Evolutionary conservation across 2,888 invertebrate species (phyloP), one percentile per base, ranked within the genome.

Genomic region (Melikaiella ostensackeni): DNA sequence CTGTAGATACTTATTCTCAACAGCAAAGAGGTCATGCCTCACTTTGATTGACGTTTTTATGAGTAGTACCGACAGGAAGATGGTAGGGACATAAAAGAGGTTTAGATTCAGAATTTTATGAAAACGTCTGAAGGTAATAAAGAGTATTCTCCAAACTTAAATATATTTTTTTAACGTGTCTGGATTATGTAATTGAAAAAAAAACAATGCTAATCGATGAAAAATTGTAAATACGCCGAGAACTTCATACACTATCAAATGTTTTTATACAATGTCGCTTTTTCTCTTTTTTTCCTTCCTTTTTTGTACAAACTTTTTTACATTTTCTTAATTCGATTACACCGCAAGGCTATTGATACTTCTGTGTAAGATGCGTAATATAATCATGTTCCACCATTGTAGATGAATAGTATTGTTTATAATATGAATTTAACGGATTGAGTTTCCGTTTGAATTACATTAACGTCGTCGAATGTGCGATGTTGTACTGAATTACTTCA

Each of bases 291-390:
- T 88, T 89, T 82, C 87, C 90, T 90, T 86, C 75, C 74, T 88
- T 88, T 89, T 82, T 88, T 91, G 91, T 91, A 91, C 91, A 91
- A 90, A 91, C 88, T 90, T 90, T 91, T 90, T 89, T 90, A 90
- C 87, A 88, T 88, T 87, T 87, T 88, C 33, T 86, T 84, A 84
- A 86, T 84, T 78, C 79, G 79, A 84, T 76, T 81, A 76, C 74
- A 78, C 78, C 79, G 78, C 77, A 79, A 79, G 74, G 77, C 62
- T 74, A 66, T 76, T 80, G 75, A 64, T 82, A 80, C 74, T 59
- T 87, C 83, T 79, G 86, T 82, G 79, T 88, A 88, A 87, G 85
- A 84, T 84, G 82, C 84, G 84, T 84, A 85, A 78, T 83, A 80
- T 87, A 86, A 89, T 87, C 84, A 86, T 84, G 85, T 87, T 86